Base-by-base conservation (phyloP, 2,797 vertebrate species). In the Cirrhinus mrigala region DNA sequence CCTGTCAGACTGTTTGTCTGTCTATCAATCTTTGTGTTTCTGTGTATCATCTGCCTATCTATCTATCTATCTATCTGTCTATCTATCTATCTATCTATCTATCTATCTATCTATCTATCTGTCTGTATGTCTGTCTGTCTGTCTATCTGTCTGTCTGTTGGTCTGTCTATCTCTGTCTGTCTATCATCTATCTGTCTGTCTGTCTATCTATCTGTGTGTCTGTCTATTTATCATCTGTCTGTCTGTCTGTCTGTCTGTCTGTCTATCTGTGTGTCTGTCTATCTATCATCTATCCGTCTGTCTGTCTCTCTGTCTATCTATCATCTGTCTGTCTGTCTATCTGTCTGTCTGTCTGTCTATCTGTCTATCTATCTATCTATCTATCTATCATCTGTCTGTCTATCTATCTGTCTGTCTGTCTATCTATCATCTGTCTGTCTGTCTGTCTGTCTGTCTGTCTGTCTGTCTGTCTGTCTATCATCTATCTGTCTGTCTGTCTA, bases 231-330 rank as follows among this genome's bases (percentile, higher is more conserved):
- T 40, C 33, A 4, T 62, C 22, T 78, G 1, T 12, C 22, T 33
- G 0, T 78, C 33, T 44, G 1, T 78, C 20, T 15, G 0, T 58
- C 3, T 9, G 0, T 20, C 33, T 78, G 1, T 58, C 15, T 46
- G 0, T 9, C 14, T 24, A 1, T 40, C 33, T 22, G 0, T 75
- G 18, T 4, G 0, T 71, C 20, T 24, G 0, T 40, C 37, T 40
- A 40, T 40, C 37, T 6, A 6, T 40, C 37, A 40, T 77, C 24
- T 58, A 0, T 22, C 14, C 3, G 0, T 40, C 27, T 29, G 0
- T 54, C 48, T 81, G 0, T 69, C 37, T 46, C 0, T 50, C 14
- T 68, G 2, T 27, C 27, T 18, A 0, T 79, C 44, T 4, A 0
- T 33, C 18, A 0, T 50, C 27, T 56, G 0, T 33, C 5, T 11